Base-by-base conservation (phyloP, 2,888 invertebrate genomes). In the Napeogenes inachia region DNA sequence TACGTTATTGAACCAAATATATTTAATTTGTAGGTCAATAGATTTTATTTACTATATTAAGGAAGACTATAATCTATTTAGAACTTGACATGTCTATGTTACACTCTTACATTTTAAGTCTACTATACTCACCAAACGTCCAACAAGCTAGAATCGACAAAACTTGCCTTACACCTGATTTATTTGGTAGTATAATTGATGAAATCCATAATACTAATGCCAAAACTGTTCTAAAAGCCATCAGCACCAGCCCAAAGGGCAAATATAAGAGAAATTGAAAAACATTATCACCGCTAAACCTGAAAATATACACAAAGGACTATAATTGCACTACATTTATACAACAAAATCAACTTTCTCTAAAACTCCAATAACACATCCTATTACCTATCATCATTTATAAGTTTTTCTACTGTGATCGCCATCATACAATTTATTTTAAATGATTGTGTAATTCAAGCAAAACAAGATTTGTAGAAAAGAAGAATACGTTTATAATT, bases 61-160 rank as follows among this genome's bases (percentile, higher is more conserved):
- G 35, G 4, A 35, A 35, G 35, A 10, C 10, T 10, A 12, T 42
- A 10, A 42, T 2, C 5, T 42, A 10, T 42, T 42, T 42, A 42
- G 42, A 10, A 10, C 10, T 42, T 10, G 42, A 42, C 6, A 3
- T 42, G 42, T 12, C 10, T 42, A 42, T 10, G 3, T 10, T 3
- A 42, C 5, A 42, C 10, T 42, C 10, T 10, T 42, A 3, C 10
- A 10, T 42, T 12, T 42, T 35, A 35, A 5, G 42, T 42, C 10
- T 42, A 42, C 8, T 10, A 42, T 59, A 63, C 82, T 84, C 85
- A 82, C 93, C 93, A 78, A 93, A 92, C 5, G 92, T 89, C 81
- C 92, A 87, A 70, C 92, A 92, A 21, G 93, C 91, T n/a, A 93
- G 74, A 42, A 92, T 92, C 13, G 92, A 91, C 55, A 92, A 75